A percentile compares a stretch with the other conserved stretches of the same genome.
phyloP scores from a whole-genome alignment of 2,113 vertebrate genomes.

The Solenodon paradoxus region DNA sequence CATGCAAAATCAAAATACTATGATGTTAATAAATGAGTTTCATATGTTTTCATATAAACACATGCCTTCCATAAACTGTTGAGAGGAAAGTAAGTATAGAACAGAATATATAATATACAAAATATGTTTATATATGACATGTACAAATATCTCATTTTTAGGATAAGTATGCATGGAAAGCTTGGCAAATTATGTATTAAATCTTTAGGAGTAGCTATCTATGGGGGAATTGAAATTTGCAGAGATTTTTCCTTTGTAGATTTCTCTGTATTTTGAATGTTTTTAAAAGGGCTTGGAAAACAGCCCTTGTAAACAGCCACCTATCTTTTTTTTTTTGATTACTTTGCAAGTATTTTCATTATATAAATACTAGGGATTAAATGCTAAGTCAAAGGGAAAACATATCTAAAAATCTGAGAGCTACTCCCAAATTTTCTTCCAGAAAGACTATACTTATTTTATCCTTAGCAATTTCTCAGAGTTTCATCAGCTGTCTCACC shows the following conservation, averaged over 20 bases:
- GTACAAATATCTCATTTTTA: constrained; percentile 14
- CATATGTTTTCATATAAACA: not conserved
- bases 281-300: constrained; percentile 8
- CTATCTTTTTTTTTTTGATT: no score
- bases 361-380: not conserved
- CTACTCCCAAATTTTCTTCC: not conserved
- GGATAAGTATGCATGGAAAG: not conserved
- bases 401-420: not conserved
- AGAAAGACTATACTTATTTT: not conserved
- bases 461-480: not conserved
- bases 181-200: not conserved
- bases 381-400: not conserved
- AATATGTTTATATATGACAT: not conserved
- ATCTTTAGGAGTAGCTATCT: not conserved
- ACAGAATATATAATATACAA: not conserved
- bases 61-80: not conserved
- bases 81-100: not conserved
- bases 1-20: not conserved
- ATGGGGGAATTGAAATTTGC: constrained; percentile 12
- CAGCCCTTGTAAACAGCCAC: no score
- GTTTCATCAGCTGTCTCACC: not conserved
- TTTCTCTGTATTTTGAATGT: not conserved
- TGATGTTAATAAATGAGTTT: constrained; percentile 19
- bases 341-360: not conserved
- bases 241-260: not conserved